These are phyloP conservation scores for Gasterosteus aculeatus DNA, from an alignment of 2,113 vertebrate genomes.

Conservation along the genomic window DNA sequence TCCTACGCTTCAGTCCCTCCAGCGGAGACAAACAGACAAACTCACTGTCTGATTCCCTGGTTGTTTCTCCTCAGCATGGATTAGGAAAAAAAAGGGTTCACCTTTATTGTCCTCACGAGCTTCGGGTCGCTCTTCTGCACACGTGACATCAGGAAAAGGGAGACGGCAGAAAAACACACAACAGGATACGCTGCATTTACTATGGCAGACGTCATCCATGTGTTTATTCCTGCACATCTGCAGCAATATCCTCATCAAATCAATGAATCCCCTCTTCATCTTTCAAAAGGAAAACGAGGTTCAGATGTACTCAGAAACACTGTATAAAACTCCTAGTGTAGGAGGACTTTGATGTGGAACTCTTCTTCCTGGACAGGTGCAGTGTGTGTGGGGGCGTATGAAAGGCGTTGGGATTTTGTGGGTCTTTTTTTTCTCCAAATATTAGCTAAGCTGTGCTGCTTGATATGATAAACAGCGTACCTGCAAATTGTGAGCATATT, in stretches of 20 bases:
- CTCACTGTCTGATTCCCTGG: not conserved
- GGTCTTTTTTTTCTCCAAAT: not conserved
- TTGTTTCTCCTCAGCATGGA: constrained; percentile 14
- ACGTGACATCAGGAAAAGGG: not conserved
- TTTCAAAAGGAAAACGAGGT: not conserved
- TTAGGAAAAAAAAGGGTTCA: not conserved
- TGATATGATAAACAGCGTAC: not conserved
- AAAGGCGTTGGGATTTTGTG: not conserved
- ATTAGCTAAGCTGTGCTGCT: not conserved
- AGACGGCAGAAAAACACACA: not conserved
- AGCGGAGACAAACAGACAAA: constrained; percentile 20
- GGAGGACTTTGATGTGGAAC: constrained; percentile 21
- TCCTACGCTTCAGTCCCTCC: constrained; percentile 27
- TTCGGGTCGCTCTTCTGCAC: not conserved
- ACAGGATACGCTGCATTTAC: constrained; percentile 17
- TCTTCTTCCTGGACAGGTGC: constrained; percentile 47
- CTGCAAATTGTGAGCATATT: not conserved
- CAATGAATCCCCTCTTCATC: not conserved
- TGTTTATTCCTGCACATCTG: not conserved
- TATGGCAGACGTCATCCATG: not conserved
- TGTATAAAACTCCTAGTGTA: not conserved
- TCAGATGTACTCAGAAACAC: not conserved
- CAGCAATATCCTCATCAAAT: not conserved
- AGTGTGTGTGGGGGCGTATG: not conserved
- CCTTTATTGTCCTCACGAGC: not conserved